Evolutionary conservation across 2,113 vertebrate species (phyloP), one percentile per base, ranked within the genome.

Genomic region (Pituophis catenifer): DNA sequence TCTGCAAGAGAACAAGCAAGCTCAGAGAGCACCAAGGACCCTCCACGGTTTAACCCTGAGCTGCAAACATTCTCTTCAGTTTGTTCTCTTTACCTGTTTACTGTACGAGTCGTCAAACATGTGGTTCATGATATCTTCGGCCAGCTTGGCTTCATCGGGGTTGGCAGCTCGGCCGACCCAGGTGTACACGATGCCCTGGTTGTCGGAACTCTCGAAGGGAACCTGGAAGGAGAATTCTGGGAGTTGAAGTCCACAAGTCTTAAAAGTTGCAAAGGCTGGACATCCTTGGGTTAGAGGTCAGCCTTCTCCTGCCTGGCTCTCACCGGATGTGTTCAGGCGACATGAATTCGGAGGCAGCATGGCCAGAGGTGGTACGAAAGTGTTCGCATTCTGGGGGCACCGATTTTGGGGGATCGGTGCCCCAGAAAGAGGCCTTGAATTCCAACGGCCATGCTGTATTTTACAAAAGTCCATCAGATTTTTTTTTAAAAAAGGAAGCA

Each of bases 71-170:
- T 17, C 24, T 26, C 59, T 29, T 26, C 65, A 2, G 0, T n/a
- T 33, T 15, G 65, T 70, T 70, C 65, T 33, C 0, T 87, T 94
- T 94, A 99, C 99, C 98, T 99, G 99, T 95, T 99, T 99, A 97
- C 99, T 99, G 97, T 99, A 99, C 0, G 98, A 98, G 93, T 99
- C 98, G 0, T 99, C 99, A 21, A 99, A 99, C 99, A 99, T 99
- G 93, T 97, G 97, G 97, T 99, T 99, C 98, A 99, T 99, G 96
- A 99, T 99, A 93, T 99, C 99, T 97, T 99, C 99, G 0, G 99
- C 98, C 94, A 99, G 97, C 93, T 99, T 99, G 93, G 99, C 99
- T 93, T 99, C 99, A 0, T 99, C 99, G 0, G 99, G 99, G 95
- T 99, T 99, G 0, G 99, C 99, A 0, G 99, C 99, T 93, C 99